Base-by-base conservation (phyloP, 2,797 vertebrate genomes). In the Valencia hispanica region DNA sequence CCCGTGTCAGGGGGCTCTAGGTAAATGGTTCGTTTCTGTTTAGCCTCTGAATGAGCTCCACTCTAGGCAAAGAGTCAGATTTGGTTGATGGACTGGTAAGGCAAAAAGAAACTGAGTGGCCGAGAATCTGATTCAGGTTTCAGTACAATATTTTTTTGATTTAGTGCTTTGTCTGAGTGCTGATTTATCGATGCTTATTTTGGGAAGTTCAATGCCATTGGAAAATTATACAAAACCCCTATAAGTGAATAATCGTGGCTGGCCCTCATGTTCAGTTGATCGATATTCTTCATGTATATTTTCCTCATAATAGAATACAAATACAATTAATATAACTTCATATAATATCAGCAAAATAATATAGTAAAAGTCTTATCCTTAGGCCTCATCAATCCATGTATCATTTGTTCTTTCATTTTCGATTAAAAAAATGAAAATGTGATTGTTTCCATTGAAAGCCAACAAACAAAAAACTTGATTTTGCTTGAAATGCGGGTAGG, bases 11-110 rank as follows among this genome's bases (percentile, higher is more conserved):
- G 80, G 84, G 72, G 80, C 72, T 87, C 79, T 78, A 74, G 75
- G 85, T 91, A 88, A 91, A 89, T 91, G 86, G 83, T 80, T 83
- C 30, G 9, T 86, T 86, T 84, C 86, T 85, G 77, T 89, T 88
- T 81, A 73, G 71, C 72, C 78, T 18, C 68, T 63, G 73, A 25
- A 72, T 53, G 74, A 59, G 76, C 32, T 79, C 77, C 71, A 81
- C 86, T 83, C 72, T 82, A 80, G 78, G 57, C 53, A 75, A 73
- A 48, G 18, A 72, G 66, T 39, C 41, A 73, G 59, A 78, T 83
- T 73, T 72, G 36, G 80, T 72, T 86, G 75, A 78, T 77, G 74
- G 70, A 50, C 43, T 50, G 30, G 70, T 45, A 14, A 32, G 36
- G 61, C 14, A 39, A 36, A 20, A 34, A 39, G 18, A 59, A 73